Base-by-base conservation (phyloP, 2,888 invertebrate species). In the Sisyra nigra region DNA sequence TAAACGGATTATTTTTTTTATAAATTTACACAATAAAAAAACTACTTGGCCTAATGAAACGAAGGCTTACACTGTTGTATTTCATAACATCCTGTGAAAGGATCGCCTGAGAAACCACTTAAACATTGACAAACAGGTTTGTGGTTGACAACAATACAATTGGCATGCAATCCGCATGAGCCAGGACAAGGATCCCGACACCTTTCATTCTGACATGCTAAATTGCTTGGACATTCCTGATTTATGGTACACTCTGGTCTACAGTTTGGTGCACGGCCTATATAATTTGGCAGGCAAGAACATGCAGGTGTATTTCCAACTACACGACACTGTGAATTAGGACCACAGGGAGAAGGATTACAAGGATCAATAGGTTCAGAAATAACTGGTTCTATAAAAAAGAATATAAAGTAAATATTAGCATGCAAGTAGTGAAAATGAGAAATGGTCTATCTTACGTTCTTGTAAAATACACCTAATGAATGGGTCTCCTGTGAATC, bases 401-500 rank as follows among this genome's bases (percentile, higher is more conserved):
- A 56, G 52, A 47, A 46, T 41, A 48, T 48, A 44, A 47, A 40
- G 40, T 11, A 9, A 30, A 8, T 29, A 14, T 29, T 24, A 29
- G 2, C n/a, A 30, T 24, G 24, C 24, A 40, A 30, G 30, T 18
- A 10, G 13, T 13, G 3, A 37, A 17, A 15, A 30, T 40, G 19
- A 40, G 30, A 40, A n/a, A n/a, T n/a, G 10, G 31, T 11, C 13
- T 30, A 13, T 13, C 71, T 72, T 70, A 80, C 80, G 65, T 63
- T 73, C 68, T 65, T 75, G 69, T 53, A 66, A 71, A 48, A 61
- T 61, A 61, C 84, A 85, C 59, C 71, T 67, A 48, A 73, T 69
- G 56, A 84, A 82, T 36, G 87, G 85, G 74, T 87, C 83, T 45
- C 88, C 88, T 32, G 78, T 78, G 57, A 72, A 82, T 49, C 81